These are phyloP conservation scores for Cataglyphis livida DNA, from an alignment of 2,888 invertebrate species.

Conservation along the genomic window DNA sequence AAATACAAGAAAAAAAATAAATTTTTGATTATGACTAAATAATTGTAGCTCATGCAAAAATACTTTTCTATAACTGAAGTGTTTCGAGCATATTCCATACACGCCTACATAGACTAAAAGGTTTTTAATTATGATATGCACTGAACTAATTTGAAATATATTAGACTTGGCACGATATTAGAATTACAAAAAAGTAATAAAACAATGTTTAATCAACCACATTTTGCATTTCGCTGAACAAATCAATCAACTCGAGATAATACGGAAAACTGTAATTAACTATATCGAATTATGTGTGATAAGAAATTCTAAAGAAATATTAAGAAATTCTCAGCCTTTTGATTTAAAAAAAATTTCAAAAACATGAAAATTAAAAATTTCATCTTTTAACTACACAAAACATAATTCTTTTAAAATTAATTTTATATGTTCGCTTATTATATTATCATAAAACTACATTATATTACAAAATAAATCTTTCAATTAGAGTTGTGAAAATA, in stretches of 20 bases:
- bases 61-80: background rate
- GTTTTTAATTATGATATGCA: constrained; percentile 17
- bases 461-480: background rate
- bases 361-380: background rate
- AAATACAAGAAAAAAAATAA: constrained; percentile 2
- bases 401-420: background rate
- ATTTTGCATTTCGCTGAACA: background rate
- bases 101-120: background rate
- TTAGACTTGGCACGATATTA: background rate
- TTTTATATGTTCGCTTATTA: background rate
- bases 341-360: background rate
- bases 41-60: background rate
- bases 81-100: background rate
- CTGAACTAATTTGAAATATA: background rate
- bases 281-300: background rate
- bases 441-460: background rate
- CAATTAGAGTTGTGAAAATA: background rate
- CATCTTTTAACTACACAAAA: background rate
- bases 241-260: background rate
- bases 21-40: background rate
- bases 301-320: background rate
- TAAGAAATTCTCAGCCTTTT: background rate
- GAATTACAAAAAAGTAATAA: background rate
- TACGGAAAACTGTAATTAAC: background rate
- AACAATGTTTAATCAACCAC: background rate